Base-by-base conservation (phyloP, 2,888 invertebrate genomes). In the Caenorhabditis sp. region DNA sequence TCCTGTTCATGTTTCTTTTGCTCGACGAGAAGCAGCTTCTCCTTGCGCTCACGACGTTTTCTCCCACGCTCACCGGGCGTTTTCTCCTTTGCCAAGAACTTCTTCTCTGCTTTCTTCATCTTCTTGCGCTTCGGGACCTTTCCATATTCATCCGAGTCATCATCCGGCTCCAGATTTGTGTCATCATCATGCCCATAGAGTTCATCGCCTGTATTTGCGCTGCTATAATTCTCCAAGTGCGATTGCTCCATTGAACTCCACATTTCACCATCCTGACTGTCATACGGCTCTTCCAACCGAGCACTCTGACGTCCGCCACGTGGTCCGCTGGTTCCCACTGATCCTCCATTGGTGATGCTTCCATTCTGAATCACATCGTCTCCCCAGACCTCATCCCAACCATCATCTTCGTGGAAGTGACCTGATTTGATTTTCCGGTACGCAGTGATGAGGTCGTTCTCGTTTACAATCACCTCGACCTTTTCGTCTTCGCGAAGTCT, bases 391-490 rank as follows among this genome's bases (percentile, higher is more conserved):
- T 60, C 83, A 53, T 67, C 76, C 26, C 78, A 74, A 2, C 28
- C 71, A 24, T 72, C 85, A 40, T 83, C 87, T 28, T 79, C 84
- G 78, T 35, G 18, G 56, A 88, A 89, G 22, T 76, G 72, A 1
- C 86, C 88, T 40, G 85, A 83, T 90, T 90, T 90, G 89, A 90
- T 86, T 78, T 89, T 82, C 67, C 83, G 84, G 28, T 87, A 84
- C 53, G 86, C 87, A 26, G 61, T 58, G 82, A 89, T 88, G 53
- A 92, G 92, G 56, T 90, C 91, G 72, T 32, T 28, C 71, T 92
- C 89, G 79, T 92, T 69, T 22, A 64, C 58, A 65, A 85, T 82
- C 35, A 85, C 87, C 15, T 78, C 87, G 56, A 87, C 88, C 40
- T 82, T 58, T 26, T 83, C 51, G 0, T 28, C 20, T 8, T 64